Evolutionary conservation across 2,113 vertebrate genomes (phyloP).

Genomic region (Manacus vitellinus): DNA sequence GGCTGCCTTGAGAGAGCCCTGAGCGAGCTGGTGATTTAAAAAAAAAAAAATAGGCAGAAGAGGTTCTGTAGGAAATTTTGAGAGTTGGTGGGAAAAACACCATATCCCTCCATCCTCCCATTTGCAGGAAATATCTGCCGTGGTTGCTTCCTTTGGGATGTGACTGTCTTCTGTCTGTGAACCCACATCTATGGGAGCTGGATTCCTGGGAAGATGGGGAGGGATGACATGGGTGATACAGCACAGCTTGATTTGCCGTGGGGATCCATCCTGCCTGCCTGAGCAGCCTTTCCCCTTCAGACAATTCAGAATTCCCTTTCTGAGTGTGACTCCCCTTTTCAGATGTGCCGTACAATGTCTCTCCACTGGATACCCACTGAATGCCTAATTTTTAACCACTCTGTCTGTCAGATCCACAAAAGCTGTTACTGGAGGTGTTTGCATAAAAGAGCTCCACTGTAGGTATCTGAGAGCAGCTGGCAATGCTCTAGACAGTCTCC

Average conservation of each 20-base stretch:
- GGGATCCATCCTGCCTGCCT: neutral
- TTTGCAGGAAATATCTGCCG: neutral
- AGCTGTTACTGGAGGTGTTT: constrained; percentile 65
- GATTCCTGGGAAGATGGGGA: neutral
- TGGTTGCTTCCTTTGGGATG: neutral
- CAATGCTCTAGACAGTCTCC: constrained; percentile 60
- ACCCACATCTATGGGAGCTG: neutral
- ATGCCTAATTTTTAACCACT: constrained; percentile 70
- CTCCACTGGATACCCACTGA: constrained; percentile 61
- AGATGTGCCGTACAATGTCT: constrained; percentile 63
- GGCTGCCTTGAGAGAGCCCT: neutral
- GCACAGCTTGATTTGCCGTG: neutral
- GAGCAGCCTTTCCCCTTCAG: constrained; percentile 25
- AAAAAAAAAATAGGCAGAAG: neutral
- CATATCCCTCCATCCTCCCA: neutral
- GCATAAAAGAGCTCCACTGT: constrained; percentile 61
- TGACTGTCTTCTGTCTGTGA: neutral
- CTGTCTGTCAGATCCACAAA: constrained; percentile 67
- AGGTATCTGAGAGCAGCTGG: constrained; percentile 66
- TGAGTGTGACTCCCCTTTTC: constrained; percentile 2
- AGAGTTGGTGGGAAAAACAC: neutral
- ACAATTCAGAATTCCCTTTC: constrained; percentile 12
- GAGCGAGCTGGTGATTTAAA: neutral
- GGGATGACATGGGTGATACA: neutral
- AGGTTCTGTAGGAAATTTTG: neutral